Evolutionary conservation across 2,888 invertebrate species (phyloP), one percentile per base, ranked within the genome.

Genomic region (Melikaiella ostensackeni): DNA sequence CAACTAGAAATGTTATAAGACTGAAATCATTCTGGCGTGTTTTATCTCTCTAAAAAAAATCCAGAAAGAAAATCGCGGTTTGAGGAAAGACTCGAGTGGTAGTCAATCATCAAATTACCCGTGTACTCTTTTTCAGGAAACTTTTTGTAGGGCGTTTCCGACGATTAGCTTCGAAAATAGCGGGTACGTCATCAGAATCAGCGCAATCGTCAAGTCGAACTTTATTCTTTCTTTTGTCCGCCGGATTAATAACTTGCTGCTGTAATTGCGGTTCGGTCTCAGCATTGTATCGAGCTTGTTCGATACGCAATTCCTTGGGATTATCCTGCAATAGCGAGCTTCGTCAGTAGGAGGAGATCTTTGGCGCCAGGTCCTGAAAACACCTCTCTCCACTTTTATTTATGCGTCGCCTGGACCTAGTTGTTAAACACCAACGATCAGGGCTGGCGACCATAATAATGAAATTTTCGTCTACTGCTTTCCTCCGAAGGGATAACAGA

Each of bases 301-400:
- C 66, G 27, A 66, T 66, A 46, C 7, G 42, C 46, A 66, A 46
- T 66, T 66, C 19, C 46, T 46, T 46, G 66, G 66, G 46, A 66
- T 66, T 66, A 66, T 66, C 66, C 46, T 66, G 9, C 27, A 42
- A 42, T 27, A n/a, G 24, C 19, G 42, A 19, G 46, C 27, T 46
- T 66, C 19, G 27, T 46, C 27, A 42, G 24, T 7, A 64, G 42
- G 24, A 16, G 38, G 27, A 19, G 46, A 46, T 8, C 66, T 46
- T 42, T 46, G 66, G 27, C 46, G 66, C 46, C 42, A 19, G 42
- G 19, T 30, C 27, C 24, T 66, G n/a, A 66, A 66, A 66, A 66
- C 27, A 30, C 46, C 66, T 66, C 46, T 46, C 19, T 8, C 27
- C 16, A 42, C 27, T 66, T 66, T 66, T 66, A 66, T 66, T 66